Percentiles rank a stretch among this genome's conserved stretches.
Conservation (phyloP, 2,888 invertebrate genomes). For the Nematopogon swammerdamellus region DNA sequence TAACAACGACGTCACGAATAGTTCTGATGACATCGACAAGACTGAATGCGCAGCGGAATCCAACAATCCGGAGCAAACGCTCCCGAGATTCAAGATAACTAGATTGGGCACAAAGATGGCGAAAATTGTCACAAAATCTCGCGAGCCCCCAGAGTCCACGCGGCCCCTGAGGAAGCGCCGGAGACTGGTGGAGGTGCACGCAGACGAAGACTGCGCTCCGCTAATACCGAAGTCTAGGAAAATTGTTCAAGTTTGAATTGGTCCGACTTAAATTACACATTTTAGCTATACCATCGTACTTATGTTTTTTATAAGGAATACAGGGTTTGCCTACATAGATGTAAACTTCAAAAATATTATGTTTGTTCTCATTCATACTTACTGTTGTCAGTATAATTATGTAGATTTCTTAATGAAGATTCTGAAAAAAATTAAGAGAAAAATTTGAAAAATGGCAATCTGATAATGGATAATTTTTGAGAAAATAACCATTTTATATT, state of each 20-base stretch:
- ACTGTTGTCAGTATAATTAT: too few relatives aligned
- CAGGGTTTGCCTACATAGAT: too few relatives aligned
- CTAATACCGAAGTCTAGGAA: conserved; percentile 48
- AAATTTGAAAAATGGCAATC: too few relatives aligned
- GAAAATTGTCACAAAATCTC: conserved; percentile 40
- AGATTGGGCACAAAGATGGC: conserved; percentile 55
- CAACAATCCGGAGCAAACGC: conserved; percentile 44
- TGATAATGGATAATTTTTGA: too few relatives aligned
- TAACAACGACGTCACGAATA: conserved; percentile 19
- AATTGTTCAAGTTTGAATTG: conserved; percentile 47
- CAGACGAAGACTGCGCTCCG: conserved; percentile 36
- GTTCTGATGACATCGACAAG: conserved; percentile 22
- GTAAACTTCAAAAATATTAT: too few relatives aligned
- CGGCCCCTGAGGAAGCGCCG: conserved; percentile 60
- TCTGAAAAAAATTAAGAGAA: too few relatives aligned
- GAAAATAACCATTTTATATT: too few relatives aligned
- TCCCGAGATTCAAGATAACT: conserved; percentile 62
- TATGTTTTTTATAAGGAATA: too few relatives aligned
- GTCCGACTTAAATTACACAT: too few relatives aligned
- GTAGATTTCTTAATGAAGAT: too few relatives aligned
- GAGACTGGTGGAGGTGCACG: conserved; percentile 53
- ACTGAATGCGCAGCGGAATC: conserved; percentile 16
- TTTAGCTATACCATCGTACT: too few relatives aligned
- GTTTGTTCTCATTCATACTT: too few relatives aligned
- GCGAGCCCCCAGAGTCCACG: conserved; percentile 49